Conservation (phyloP, 2,797 vertebrate species). For the Diglossa cyanea region DNA sequence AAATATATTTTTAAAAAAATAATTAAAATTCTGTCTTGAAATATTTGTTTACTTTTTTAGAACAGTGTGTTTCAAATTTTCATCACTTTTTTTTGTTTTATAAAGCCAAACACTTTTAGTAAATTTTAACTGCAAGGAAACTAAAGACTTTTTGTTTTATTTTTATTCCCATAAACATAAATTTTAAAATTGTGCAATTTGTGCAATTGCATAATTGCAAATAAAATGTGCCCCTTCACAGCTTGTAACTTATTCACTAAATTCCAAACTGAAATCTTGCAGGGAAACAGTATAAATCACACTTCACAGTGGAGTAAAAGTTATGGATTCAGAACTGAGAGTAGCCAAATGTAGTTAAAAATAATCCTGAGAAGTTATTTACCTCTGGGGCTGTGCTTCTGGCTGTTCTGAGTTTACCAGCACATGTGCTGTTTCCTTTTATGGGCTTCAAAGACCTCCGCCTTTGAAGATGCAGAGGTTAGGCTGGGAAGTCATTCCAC, state of each 20-base stretch:
- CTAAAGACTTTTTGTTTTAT: not conserved
- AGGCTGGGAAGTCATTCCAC: not conserved
- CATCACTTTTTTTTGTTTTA: not conserved
- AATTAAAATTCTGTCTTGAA: not conserved
- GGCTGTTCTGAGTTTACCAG: not conserved
- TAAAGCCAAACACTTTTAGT: not conserved
- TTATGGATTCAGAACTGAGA: not conserved
- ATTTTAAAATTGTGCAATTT: not conserved
- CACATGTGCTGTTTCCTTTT: constrained; percentile 7
- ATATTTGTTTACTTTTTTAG: not conserved
- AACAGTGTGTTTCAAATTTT: not conserved
- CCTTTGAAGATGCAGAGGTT: constrained; percentile 18
- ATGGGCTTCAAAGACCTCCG: not conserved
- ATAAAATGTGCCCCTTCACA: not conserved
- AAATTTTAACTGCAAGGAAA: not conserved
- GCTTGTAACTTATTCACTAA: not conserved
- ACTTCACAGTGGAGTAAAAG: not conserved
- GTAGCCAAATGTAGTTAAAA: constrained; percentile 11
- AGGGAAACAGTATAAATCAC: not conserved
- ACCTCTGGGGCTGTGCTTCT: constrained; percentile 1
- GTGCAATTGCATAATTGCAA: not conserved
- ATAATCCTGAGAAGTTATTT: constrained; percentile 19
- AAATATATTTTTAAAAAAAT: not conserved
- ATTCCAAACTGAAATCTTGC: constrained; percentile 1
- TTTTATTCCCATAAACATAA: not conserved